These are phyloP conservation scores for Chloroclystis v-ata DNA, from an alignment of 2,888 invertebrate genomes.

Conservation along the genomic window DNA sequence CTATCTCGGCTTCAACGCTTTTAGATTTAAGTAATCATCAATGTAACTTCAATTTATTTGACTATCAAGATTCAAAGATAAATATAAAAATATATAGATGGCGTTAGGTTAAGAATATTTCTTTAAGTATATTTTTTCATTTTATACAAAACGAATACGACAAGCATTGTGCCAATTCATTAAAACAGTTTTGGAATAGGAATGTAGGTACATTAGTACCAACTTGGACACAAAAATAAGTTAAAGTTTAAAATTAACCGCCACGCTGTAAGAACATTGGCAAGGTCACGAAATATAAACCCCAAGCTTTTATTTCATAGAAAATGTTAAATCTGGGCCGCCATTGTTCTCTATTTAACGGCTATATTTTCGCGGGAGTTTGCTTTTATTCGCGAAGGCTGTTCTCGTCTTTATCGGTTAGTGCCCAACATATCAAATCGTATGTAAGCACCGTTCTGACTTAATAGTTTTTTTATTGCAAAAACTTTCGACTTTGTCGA, in stretches of 20 bases:
- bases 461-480: slow-evolving; percentile 19
- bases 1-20: not conserved
- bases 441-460: slow-evolving; percentile 17
- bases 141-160: too few relatives aligned
- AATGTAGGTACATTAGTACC: too few relatives aligned
- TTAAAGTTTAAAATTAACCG: too few relatives aligned
- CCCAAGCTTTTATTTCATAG: slow-evolving; percentile 10
- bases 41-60: too few relatives aligned
- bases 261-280: not conserved
- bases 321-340: slow-evolving; percentile 13
- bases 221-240: too few relatives aligned
- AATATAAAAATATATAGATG: too few relatives aligned
- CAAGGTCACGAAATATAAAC: slow-evolving; percentile 1
- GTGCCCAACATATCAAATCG: slow-evolving; percentile 21
- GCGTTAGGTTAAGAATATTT: too few relatives aligned
- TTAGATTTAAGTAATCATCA: not conserved
- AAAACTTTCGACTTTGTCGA: slow-evolving; percentile 10
- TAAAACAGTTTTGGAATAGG: too few relatives aligned
- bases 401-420: slow-evolving; percentile 22
- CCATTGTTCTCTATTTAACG: slow-evolving; percentile 14
- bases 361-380: slow-evolving; percentile 18
- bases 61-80: too few relatives aligned
- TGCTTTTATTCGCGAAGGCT: slow-evolving; percentile 19
- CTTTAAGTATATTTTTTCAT: too few relatives aligned
- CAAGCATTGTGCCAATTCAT: too few relatives aligned